Conservation (phyloP, 2,888 invertebrate species). For the Shargacucullia verbasci region DNA sequence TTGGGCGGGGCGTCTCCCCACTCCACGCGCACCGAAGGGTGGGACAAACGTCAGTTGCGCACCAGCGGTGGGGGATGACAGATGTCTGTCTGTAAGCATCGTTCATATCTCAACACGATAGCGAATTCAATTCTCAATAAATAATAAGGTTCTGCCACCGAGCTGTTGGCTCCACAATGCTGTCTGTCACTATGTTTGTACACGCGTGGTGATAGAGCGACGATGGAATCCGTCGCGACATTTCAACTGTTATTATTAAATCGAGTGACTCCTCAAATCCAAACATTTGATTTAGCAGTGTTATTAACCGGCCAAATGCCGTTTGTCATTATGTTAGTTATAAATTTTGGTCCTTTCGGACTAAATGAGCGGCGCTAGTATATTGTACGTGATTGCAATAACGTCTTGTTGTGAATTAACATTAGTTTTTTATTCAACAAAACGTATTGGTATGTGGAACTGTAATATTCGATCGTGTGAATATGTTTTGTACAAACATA, state of each 20-base stretch:
- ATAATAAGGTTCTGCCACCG: conserved; percentile 66
- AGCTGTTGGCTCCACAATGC: conserved; percentile 46
- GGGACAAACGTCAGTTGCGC: conserved; percentile 75
- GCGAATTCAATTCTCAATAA: conserved; percentile 82
- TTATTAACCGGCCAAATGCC: conserved; percentile 57
- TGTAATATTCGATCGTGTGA: conserved; percentile 32
- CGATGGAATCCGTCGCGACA: conserved; percentile 29
- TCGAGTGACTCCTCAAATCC: conserved; percentile 62
- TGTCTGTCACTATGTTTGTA: conserved; percentile 61
- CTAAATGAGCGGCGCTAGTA: conserved; percentile 46
- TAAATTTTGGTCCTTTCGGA: conserved; percentile 48
- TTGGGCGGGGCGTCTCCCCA: conserved; percentile 70
- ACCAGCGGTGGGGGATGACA: conserved; percentile 83
- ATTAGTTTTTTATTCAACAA: conserved; percentile 23
- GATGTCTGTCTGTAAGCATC: conserved; percentile 78
- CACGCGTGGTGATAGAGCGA: conserved; percentile 45
- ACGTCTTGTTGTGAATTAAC: conserved; percentile 31
- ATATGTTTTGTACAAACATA: conserved; percentile 27
- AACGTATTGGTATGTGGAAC: conserved; percentile 19
- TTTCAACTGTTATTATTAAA: conserved; percentile 50
- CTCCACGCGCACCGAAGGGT: conserved; percentile 64
- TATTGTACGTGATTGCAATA: conserved; percentile 38
- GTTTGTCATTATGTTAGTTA: conserved; percentile 56
- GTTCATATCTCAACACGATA: conserved; percentile 83
- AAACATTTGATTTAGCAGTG: conserved; percentile 65